Base-by-base conservation (phyloP, 2,113 vertebrate genomes). In the Penelope pileata region DNA sequence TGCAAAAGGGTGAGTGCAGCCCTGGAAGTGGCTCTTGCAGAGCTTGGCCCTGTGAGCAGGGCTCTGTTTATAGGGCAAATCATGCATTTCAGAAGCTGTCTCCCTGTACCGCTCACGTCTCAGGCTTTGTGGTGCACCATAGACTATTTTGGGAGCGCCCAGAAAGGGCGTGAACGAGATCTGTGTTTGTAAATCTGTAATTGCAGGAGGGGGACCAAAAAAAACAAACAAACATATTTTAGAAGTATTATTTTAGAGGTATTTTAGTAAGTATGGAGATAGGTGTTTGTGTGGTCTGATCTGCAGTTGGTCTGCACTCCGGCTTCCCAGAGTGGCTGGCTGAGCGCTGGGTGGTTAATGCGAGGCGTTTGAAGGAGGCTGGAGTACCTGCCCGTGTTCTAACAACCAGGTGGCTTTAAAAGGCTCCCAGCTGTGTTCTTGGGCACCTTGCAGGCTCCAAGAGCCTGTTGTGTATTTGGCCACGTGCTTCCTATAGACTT, bases 391-490 rank as follows among this genome's bases (percentile, higher is more conserved):
- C 62, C 90, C 82, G 3, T 54, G 8, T 88, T 86, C 47, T 50
- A 80, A 18, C 73, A 80, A 91, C 77, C 83, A 60, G 64, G n/a
- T 73, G 83, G 34, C 81, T 83, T 91, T 94, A 58, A 93, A 83
- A 92, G 69, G 56, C 73, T 94, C 94, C 90, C 79, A 69, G 62
- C 40, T 83, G 7, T 81, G 66, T 56, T 19, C 27, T 79, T 73
- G 72, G 81, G 79, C 90, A 38, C 50, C 68, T 81, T 58, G 38
- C 67, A 63, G 38, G 26, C 70, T 93, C 54, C 29, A 34, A 43
- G 79, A 90, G 42, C 60, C 50, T 30, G 36, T 47, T 23, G 59
- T 1, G 0, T 48, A 3, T 86, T 80, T 86, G 60, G 40, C 40
- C 16, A 6, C 0, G 0, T 38, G 8, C 16, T 78, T 78, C 78